Conservation (phyloP, 2,888 invertebrate genomes). For the Drosophila siamana region DNA sequence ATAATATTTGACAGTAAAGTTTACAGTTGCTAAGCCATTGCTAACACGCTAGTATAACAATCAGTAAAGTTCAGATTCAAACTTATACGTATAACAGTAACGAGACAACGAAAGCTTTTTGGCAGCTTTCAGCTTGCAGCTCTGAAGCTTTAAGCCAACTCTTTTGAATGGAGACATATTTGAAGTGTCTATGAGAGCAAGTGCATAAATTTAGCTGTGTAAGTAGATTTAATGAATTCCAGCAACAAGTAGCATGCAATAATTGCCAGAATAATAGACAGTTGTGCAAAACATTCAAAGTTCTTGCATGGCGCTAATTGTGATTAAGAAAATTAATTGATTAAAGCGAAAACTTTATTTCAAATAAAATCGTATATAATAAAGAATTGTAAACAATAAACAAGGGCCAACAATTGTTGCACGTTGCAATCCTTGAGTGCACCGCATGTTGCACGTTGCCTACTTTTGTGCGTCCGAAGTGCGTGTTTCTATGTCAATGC, state of each 20-base stretch:
- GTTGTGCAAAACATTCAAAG: background rate
- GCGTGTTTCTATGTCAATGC: conserved; percentile 76
- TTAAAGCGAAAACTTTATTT: background rate
- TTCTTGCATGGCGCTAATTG: too few species aligned
- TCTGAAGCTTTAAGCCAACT: too few species aligned
- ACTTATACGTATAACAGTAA: conserved; percentile 2
- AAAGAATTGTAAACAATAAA: background rate
- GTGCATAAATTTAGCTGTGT: background rate
- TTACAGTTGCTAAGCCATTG: background rate
- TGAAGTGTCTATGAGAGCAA: background rate
- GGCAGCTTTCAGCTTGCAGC: conserved; percentile 3
- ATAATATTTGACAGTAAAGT: background rate
- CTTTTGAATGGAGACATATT: background rate
- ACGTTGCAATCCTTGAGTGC: conserved; percentile 40
- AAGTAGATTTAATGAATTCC: background rate
- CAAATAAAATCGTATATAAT: background rate
- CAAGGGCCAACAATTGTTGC: conserved; percentile 23
- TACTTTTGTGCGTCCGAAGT: conserved; percentile 59
- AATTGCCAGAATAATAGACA: background rate
- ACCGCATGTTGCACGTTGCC: conserved; percentile 54
- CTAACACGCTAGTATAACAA: background rate
- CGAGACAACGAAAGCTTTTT: conserved; percentile 11
- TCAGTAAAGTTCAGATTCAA: background rate
- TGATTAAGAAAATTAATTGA: background rate
- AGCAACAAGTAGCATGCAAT: conserved; percentile 37